Percentiles rank a stretch among this genome's conserved stretches.
These are phyloP conservation scores for Sciurus vulgaris DNA, from an alignment of 2,797 vertebrate species.

Conservation along the genomic window DNA sequence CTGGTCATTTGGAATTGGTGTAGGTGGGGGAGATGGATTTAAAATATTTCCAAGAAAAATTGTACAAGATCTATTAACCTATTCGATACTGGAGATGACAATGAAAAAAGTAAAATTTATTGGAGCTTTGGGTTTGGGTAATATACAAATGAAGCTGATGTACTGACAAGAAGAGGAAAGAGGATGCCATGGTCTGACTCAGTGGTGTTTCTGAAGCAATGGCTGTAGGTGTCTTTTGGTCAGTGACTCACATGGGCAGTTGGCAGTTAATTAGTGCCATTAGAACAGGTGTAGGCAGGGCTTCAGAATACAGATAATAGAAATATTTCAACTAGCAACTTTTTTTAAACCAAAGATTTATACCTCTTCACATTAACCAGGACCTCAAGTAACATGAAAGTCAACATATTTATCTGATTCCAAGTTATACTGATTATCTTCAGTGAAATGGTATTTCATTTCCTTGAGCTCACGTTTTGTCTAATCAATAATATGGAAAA, in stretches of 20 bases:
- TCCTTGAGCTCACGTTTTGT: not conserved
- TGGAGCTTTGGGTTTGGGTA: not conserved
- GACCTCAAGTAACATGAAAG: not conserved
- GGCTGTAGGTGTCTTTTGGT: not conserved
- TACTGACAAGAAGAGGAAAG: not conserved
- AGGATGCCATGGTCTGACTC: not conserved
- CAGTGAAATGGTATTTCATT: not conserved
- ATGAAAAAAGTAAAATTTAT: not conserved
- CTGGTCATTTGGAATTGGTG: not conserved
- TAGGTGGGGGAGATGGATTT: not conserved
- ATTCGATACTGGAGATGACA: not conserved
- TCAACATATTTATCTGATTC: not conserved
- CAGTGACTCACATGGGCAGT: not conserved
- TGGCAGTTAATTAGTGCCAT: not conserved
- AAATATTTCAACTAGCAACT: not conserved
- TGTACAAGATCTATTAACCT: not conserved
- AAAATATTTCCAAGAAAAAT: not conserved
- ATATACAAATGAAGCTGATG: not conserved
- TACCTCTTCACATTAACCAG: not conserved
- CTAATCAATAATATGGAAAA: slow-evolving; percentile 44
- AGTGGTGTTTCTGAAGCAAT: not conserved
- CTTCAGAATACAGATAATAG: slow-evolving; percentile 7
- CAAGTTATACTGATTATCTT: not conserved
- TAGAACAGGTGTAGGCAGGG: not conserved
- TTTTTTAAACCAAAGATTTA: not conserved